A percentile compares a stretch with the other conserved stretches of the same genome.
phyloP scores from a whole-genome alignment of 2,113 vertebrate species.

The Spheniscus mendiculus region DNA sequence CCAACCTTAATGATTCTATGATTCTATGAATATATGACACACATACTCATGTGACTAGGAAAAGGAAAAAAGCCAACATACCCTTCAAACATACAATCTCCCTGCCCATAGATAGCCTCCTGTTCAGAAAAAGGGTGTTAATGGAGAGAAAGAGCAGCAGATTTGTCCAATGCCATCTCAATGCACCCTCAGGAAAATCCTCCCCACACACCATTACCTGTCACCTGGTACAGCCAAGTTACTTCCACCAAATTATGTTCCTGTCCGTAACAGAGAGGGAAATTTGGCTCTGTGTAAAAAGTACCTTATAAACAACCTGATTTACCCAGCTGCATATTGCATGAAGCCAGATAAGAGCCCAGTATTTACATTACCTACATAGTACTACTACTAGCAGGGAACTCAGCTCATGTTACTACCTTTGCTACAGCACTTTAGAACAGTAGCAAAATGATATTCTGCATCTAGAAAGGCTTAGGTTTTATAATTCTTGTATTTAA shows the following conservation, averaged over 20 bases:
- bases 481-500: not conserved
- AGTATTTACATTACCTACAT: not conserved
- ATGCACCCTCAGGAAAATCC: not conserved
- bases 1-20: no score
- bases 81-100: not conserved
- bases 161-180: not conserved
- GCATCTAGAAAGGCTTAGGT: not conserved
- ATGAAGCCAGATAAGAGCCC: not conserved
- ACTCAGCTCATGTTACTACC: not conserved
- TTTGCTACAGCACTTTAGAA: not conserved
- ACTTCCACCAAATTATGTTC: not conserved
- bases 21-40: no score
- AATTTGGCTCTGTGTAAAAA: not conserved
- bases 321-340: not conserved
- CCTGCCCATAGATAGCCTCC: not conserved
- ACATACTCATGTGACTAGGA: not conserved
- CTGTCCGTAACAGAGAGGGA: not conserved
- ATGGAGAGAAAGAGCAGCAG: not conserved
- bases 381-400: not conserved
- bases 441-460: not conserved
- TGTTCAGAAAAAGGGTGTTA: not conserved
- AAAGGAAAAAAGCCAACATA: not conserved
- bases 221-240: not conserved
- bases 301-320: not conserved
- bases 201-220: not conserved